Evolutionary conservation across 2,113 vertebrate species (phyloP).

Genomic region (Progne subis): DNA sequence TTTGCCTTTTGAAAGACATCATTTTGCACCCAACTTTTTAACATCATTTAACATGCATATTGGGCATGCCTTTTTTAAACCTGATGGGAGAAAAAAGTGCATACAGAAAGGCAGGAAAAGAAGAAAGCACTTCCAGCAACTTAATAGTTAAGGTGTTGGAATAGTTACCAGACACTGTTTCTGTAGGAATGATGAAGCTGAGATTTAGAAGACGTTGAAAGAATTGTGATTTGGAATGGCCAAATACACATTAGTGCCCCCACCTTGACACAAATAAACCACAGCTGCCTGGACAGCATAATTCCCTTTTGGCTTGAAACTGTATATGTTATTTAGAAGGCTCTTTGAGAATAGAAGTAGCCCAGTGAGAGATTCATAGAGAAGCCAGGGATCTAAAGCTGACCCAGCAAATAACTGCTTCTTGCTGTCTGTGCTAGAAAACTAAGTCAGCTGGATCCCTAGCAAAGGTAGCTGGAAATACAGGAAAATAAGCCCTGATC

Average conservation of each 20-base stretch:
- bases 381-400: slow-evolving; percentile 63
- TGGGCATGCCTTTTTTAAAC: background rate
- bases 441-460: background rate
- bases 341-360: slow-evolving; percentile 62
- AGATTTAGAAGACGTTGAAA: slow-evolving; percentile 69
- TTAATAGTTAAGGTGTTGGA: slow-evolving; percentile 62
- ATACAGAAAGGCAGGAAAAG: background rate
- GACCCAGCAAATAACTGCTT: slow-evolving; percentile 55
- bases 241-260: slow-evolving; percentile 66
- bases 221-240: slow-evolving; percentile 66
- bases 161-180: slow-evolving; percentile 68
- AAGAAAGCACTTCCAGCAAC: slow-evolving; percentile 32
- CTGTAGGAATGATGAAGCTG: slow-evolving; percentile 69
- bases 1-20: background rate
- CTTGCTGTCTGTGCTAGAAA: slow-evolving; percentile 20
- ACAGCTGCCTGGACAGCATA: slow-evolving; percentile 68
- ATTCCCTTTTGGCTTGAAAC: slow-evolving; percentile 67
- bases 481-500: background rate
- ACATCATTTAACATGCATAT: background rate
- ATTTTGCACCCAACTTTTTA: background rate
- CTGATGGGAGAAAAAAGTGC: background rate
- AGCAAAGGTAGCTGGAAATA: slow-evolving; percentile 8
- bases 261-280: slow-evolving; percentile 70
- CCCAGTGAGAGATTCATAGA: slow-evolving; percentile 55
- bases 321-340: slow-evolving; percentile 62